Base-by-base conservation (phyloP, 2,888 invertebrate genomes). In the Drosophila lutescens region DNA sequence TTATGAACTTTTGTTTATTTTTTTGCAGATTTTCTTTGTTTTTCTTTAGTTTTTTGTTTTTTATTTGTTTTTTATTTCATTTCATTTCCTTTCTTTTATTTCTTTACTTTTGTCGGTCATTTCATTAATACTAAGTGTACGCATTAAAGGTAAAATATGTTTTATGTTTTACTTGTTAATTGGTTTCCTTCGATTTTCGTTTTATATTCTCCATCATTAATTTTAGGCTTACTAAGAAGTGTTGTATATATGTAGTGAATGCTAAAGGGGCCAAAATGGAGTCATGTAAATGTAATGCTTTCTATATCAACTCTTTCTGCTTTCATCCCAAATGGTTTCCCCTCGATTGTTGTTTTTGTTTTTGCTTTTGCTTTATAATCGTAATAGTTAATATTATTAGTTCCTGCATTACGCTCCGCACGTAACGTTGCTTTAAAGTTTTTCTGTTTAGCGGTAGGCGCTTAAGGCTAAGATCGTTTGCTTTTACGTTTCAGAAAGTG, bases 141-240 rank as follows among this genome's bases (percentile, higher is more conserved):
- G 79, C 87, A 79, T 77, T 83, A 72, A 84, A 76, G 77, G 74
- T 75, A 85, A 85, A 78, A 78, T 75, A 87, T 73, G 56, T 76
- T 56, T 80, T 74, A 47, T 47, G 47, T 50, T 50, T 50, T 56
- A 49, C 54, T 72, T 68, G 46, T 77, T 80, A 66, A 60, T 79
- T 65, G 55, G 54, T 71, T 83, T 44, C 53, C 72, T 57, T 75
- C 23, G 46, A 17, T 20, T 17, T 38, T 8, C 15, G 55, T 20
- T 43, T 23, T 8, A 41, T 17, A 12, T 10, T 34, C 23, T 55
- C 40, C 13, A n/a, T 17, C 6, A 49, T 49, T 63, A 49, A 53
- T 65, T 34, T 46, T 73, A 67, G 55, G 57, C 72, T 82, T 74
- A 83, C 71, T 80, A 76, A 78, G 74, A 76, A 59, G 51, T 68